Evolutionary conservation across 2,113 vertebrate genomes (phyloP).

Genomic region (Propithecus coquereli): DNA sequence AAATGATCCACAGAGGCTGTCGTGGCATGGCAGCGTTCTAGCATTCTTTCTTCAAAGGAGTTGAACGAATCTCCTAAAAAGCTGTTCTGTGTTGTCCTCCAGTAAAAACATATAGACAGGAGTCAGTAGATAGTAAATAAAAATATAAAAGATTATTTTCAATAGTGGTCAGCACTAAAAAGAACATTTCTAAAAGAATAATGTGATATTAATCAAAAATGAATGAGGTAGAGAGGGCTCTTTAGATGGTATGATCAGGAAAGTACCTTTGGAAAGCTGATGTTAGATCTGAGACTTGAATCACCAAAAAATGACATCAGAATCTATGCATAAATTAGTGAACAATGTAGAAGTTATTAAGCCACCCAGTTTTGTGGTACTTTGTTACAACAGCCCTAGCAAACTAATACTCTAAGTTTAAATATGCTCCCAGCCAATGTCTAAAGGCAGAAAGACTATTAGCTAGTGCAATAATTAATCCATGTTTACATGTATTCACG

Average conservation of each 20-base stretch:
- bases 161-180: background rate
- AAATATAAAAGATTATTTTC: background rate
- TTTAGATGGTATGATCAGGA: background rate
- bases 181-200: background rate
- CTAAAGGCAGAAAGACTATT: background rate
- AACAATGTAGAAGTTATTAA: background rate
- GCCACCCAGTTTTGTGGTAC: background rate
- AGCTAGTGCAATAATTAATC: background rate
- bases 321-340: background rate
- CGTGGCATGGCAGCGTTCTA: background rate
- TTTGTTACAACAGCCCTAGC: background rate
- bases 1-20: background rate
- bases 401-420: background rate
- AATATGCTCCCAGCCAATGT: background rate
- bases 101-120: background rate
- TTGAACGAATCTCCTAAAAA: background rate
- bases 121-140: background rate
- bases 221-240: background rate
- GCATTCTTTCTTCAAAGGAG: background rate
- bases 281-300: background rate
- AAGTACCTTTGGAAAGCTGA: background rate
- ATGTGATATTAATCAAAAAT: background rate
- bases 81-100: background rate
- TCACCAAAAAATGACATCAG: background rate
- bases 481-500: background rate